phyloP scores from a whole-genome alignment of 2,888 invertebrate species.

The Hipparchia semele region DNA sequence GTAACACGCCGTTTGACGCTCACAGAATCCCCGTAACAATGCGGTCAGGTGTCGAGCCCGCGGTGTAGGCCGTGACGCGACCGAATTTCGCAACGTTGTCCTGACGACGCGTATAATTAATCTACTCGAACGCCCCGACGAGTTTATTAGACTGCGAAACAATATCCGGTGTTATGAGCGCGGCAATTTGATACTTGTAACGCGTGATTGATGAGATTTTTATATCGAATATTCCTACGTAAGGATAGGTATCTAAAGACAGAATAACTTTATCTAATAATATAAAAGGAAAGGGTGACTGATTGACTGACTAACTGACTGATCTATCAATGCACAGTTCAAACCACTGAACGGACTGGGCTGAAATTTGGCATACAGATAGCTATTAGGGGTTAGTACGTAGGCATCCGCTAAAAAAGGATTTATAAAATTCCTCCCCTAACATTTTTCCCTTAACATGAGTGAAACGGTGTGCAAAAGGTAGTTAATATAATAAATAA shows the following conservation, averaged over 20 bases:
- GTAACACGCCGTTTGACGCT: constrained; percentile 43
- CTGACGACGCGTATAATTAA: constrained; percentile 47
- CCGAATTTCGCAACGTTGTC: constrained; percentile 43
- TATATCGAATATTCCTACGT: background rate
- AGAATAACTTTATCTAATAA: background rate
- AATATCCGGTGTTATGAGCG: constrained; percentile 40
- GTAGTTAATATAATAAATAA: too few relatives aligned
- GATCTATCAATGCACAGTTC: too few relatives aligned
- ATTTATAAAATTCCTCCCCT: too few relatives aligned
- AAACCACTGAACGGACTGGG: too few relatives aligned
- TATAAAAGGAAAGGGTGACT: too few relatives aligned
- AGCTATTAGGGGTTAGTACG: too few relatives aligned
- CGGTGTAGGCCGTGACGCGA: constrained; percentile 42
- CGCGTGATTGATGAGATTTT: constrained; percentile 35
- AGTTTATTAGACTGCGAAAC: constrained; percentile 48
- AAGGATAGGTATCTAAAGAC: background rate
- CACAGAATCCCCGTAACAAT: constrained; percentile 64
- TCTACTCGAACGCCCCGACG: constrained; percentile 46
- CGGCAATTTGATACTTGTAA: constrained; percentile 38
- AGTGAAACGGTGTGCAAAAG: too few relatives aligned
- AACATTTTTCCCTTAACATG: too few relatives aligned
- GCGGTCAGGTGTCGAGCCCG: constrained; percentile 54
- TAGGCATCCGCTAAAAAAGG: too few relatives aligned
- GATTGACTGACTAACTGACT: too few relatives aligned
- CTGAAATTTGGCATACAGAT: too few relatives aligned